These are phyloP conservation scores for Plectrocnemia conspersa DNA, from an alignment of 1,140 invertebrate genomes.

Conservation along the genomic window DNA sequence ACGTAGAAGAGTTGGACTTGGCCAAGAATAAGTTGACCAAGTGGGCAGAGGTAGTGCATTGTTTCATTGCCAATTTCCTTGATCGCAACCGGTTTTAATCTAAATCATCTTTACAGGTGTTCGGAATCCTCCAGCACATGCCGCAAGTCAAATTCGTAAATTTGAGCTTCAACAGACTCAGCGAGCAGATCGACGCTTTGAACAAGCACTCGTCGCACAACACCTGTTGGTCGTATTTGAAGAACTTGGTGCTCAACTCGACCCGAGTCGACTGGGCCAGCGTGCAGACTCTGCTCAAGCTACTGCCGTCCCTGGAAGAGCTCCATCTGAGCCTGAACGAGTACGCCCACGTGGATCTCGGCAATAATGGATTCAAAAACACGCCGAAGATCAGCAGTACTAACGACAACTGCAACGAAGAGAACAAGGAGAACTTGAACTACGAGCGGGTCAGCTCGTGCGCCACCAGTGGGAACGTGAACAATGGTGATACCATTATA, in stretches of 20 bases:
- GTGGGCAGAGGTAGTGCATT: constrained; percentile 69
- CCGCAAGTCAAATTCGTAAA: constrained; percentile 85
- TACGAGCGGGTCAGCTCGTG: constrained; percentile 18
- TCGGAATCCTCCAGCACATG: constrained; percentile 79
- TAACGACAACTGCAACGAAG: constrained; percentile 57
- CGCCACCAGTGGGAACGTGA: constrained; percentile 31
- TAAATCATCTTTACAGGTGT: constrained; percentile 59
- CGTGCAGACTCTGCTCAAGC: constrained; percentile 69
- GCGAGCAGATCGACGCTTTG: constrained; percentile 56
- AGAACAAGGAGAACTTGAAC: constrained; percentile 34
- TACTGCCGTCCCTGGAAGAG: constrained; percentile 76
- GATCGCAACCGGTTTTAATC: too few species aligned
- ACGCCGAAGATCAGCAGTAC: constrained; percentile 42
- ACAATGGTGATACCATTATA: constrained; percentile 20
- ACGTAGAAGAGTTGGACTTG: constrained; percentile 83
- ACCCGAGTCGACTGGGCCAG: constrained; percentile 79
- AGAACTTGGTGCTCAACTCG: constrained; percentile 78
- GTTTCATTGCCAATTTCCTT: constrained; percentile 4
- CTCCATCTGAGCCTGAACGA: constrained; percentile 86
- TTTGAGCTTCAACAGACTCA: constrained; percentile 81
- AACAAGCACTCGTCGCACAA: constrained; percentile 44
- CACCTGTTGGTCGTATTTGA: constrained; percentile 60
- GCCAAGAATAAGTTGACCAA: constrained; percentile 83
- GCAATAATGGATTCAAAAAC: constrained; percentile 17
- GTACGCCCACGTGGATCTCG: constrained; percentile 66